Evolutionary conservation across 2,888 invertebrate species (phyloP), one percentile per base, ranked within the genome.

Genomic region (Dolichopus griseipennis): DNA sequence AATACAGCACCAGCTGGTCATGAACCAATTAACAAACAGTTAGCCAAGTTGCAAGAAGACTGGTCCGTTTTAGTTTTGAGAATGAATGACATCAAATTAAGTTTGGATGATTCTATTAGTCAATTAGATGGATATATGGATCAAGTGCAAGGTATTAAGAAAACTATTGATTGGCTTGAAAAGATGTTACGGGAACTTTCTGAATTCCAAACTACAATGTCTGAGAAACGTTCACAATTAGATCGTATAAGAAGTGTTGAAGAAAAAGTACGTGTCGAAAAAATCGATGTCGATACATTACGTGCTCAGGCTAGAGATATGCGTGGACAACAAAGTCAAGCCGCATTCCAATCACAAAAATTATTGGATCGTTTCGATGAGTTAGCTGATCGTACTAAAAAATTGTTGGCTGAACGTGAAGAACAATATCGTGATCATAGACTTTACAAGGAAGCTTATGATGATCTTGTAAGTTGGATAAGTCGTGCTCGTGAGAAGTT

Each of bases 1-100:
- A 96, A 95, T 76, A 96, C 97, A 0, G 93, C 95, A 0, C 91
- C 93, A 1, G 83, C 87, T 52, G 97, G 97, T 0, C 95, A 97
- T 73, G 90, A 90, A 73, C 85, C 88, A 37, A 94, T 97, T 67
- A 95, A 95, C 74, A 89, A 91, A 72, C 87, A 90, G 4, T 82
- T 97, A 8, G 87, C 91, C 1, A 87, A 88, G 69, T 83, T 97
- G 65, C 96, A 97, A 83, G 91, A 92, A 76, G 90, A 93, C 75
- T 96, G 96, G 95, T 94, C 95, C 34, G 86, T 87, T 9, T 83
- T 95, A 66, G 89, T 93, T 3, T 87, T 94, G 0, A 90, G 90
- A 78, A 94, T 97, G 88, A 88, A 93, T 65, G 95, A 96, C 79
- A 92, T 93, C 0, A 95, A 96, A 81, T 87, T 91, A 1, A 86